A percentile compares a stretch with the other conserved stretches of the same genome.
Conservation (phyloP, 2,797 vertebrate species). For the Enteromius afrohamiltoni region DNA sequence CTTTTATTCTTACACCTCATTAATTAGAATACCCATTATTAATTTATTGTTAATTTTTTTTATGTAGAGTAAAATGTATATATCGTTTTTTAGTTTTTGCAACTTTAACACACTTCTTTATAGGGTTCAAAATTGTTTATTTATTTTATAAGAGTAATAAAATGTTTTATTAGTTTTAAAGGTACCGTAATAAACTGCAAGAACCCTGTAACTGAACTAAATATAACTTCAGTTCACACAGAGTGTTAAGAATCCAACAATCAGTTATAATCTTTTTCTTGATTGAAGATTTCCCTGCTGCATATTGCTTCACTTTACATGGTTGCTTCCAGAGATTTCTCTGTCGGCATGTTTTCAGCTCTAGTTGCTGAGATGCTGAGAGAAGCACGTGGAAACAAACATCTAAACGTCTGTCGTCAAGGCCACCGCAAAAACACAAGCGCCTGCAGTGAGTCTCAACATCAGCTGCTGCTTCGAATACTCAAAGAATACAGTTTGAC, state of each 20-base stretch:
- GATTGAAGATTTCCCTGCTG: background rate
- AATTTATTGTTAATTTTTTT: too few species aligned
- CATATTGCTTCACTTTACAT: too few species aligned
- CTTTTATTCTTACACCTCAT: background rate
- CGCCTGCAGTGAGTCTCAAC: background rate
- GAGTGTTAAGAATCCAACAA: background rate
- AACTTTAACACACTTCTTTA: too few species aligned
- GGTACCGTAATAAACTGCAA: too few species aligned
- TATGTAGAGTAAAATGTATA: too few species aligned
- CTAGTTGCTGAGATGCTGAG: background rate
- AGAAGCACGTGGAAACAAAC: background rate
- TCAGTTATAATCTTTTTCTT: too few species aligned
- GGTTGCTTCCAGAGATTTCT: background rate
- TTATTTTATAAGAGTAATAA: too few species aligned
- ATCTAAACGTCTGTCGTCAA: background rate
- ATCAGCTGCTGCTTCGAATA: slow-evolving; percentile 24
- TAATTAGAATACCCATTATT: too few species aligned
- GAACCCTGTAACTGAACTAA: background rate
- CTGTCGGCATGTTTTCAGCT: background rate
- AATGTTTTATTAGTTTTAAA: too few species aligned
- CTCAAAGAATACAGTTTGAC: background rate
- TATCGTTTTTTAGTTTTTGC: too few species aligned
- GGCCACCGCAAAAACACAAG: slow-evolving; percentile 13
- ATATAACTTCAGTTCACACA: background rate
- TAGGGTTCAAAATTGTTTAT: too few species aligned